phyloP scores from a whole-genome alignment of 2,797 vertebrate genomes.

The Hemibagrus guttatus region DNA sequence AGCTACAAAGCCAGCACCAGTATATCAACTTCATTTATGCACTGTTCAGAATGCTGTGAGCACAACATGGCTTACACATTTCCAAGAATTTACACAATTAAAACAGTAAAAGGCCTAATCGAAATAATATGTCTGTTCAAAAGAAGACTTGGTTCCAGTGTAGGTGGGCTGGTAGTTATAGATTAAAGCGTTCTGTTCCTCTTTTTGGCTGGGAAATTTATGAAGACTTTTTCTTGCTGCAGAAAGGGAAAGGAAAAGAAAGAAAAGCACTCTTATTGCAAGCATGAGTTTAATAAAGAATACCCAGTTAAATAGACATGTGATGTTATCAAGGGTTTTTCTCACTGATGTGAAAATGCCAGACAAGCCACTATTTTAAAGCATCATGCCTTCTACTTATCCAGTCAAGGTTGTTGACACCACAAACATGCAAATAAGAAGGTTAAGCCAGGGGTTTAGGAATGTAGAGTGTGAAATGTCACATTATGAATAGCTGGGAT shows the following conservation, averaged over 20 bases:
- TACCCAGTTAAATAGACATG: background rate
- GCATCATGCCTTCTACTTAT: too few relatives aligned
- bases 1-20: background rate
- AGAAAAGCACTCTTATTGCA: background rate
- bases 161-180: constrained; percentile 72
- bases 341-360: too few relatives aligned
- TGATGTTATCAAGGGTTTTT: background rate
- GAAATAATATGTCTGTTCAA: constrained; percentile 51
- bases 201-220: constrained; percentile 65
- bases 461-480: too few relatives aligned
- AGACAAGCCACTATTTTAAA: too few relatives aligned
- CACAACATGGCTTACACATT: background rate
- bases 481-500: too few relatives aligned
- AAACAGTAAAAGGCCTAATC: constrained; percentile 24
- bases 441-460: too few relatives aligned
- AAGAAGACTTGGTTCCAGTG: constrained; percentile 37
- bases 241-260: background rate
- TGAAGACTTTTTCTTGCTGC: constrained; percentile 76
- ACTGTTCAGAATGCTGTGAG: background rate
- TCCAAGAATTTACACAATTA: background rate
- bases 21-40: background rate
- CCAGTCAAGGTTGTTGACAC: too few relatives aligned
- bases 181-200: constrained; percentile 68
- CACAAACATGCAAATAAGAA: too few relatives aligned
- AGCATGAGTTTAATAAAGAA: background rate